A percentile compares a stretch with the other conserved stretches of the same genome.
phyloP scores from a whole-genome alignment of 2,888 invertebrate species.

The Thereva unica region DNA sequence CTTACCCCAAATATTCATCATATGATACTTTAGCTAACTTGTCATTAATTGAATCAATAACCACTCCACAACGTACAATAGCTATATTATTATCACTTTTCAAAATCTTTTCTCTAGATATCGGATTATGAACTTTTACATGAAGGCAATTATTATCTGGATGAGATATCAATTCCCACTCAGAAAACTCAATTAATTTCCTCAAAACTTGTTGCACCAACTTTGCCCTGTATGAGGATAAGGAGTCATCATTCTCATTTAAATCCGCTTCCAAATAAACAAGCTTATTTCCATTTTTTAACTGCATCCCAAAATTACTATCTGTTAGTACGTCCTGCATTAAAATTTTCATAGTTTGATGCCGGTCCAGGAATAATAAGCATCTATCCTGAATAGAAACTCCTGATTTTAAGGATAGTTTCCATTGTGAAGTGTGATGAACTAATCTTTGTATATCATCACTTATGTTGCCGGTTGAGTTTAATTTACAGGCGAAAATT shows the following conservation, averaged over 20 bases:
- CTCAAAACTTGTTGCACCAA: constrained; percentile 53
- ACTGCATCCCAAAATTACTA: not conserved
- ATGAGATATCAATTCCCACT: constrained; percentile 47
- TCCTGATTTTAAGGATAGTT: constrained; percentile 43
- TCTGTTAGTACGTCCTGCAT: constrained; percentile 45
- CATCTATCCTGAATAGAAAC: constrained; percentile 46
- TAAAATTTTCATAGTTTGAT: constrained; percentile 42
- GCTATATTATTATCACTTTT: not conserved
- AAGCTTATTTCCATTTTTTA: constrained; percentile 42
- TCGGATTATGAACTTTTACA: constrained; percentile 36
- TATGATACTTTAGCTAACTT: constrained; percentile 57
- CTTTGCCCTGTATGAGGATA: constrained; percentile 53
- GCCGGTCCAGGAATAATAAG: constrained; percentile 47
- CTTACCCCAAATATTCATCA: constrained; percentile 48
- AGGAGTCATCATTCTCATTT: constrained; percentile 2
- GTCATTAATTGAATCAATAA: constrained; percentile 63
- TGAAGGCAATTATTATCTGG: not conserved
- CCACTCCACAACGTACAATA: constrained; percentile 63
- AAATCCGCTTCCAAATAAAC: not conserved
- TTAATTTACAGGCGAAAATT: not conserved
- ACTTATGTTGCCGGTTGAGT: constrained; percentile 1
- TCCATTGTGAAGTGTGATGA: constrained; percentile 45
- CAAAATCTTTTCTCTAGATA: not conserved
- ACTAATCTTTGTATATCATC: constrained; percentile 26
- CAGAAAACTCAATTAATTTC: constrained; percentile 56